Evolutionary conservation across 53 echinoderm and acorn worm species (phyloP), one percentile per base, ranked within the genome.

Genomic region (Hippasteria phrygiana): DNA sequence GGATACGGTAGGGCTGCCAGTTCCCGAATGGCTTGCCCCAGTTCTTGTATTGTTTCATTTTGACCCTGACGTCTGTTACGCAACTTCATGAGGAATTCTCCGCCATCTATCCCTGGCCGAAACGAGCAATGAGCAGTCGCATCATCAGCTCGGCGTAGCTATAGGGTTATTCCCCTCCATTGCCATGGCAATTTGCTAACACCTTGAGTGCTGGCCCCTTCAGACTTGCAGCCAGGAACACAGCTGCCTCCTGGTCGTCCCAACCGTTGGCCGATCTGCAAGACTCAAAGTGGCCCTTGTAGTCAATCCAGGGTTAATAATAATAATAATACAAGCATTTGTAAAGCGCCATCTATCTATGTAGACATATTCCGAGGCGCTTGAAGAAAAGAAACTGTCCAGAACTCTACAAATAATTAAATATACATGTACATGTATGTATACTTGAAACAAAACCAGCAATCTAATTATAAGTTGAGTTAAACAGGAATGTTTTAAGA

Each of bases 291-390:
- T 81, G 82, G 1, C 14, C 64, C 36, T 40, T 39, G 64, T 84
- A 84, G 28, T 88, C 78, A 5, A 34, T 78, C 89, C 89, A 88
- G n/a, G 90, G 83, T 22, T 51, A n/a, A n/a, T n/a, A n/a, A n/a
- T n/a, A n/a, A n/a, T n/a, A n/a, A n/a, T n/a, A n/a, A n/a, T n/a
- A n/a, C n/a, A n/a, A n/a, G n/a, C n/a, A n/a, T n/a, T n/a, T n/a
- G n/a, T n/a, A n/a, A n/a, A n/a, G n/a, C n/a, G n/a, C n/a, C n/a
- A n/a, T n/a, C n/a, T n/a, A n/a, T n/a, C n/a, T n/a, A n/a, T n/a
- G n/a, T n/a, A n/a, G n/a, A n/a, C n/a, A n/a, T n/a, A n/a, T n/a
- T n/a, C n/a, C n/a, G n/a, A n/a, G n/a, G n/a, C n/a, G n/a, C n/a
- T n/a, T n/a, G n/a, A n/a, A n/a, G n/a, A n/a, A n/a, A n/a, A n/a